Evolutionary conservation across 2,888 invertebrate species (phyloP).

Genomic region (Zaprionus lineosus): DNA sequence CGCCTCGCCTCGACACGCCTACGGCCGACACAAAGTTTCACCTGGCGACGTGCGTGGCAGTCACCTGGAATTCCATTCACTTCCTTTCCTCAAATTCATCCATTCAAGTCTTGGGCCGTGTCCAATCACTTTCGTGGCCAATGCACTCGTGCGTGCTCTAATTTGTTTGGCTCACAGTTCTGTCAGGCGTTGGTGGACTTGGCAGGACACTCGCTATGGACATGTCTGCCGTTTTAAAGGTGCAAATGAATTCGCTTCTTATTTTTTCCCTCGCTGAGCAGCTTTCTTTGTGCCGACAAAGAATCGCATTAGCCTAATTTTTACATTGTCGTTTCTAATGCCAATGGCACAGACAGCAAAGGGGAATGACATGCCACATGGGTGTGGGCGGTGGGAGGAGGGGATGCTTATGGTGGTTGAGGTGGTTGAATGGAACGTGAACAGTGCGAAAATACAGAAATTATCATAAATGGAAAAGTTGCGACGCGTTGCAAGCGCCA

Average conservation of each 20-base stretch:
- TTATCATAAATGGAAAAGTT: constrained; percentile 55
- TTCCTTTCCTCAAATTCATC: background rate
- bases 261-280: constrained; percentile 3
- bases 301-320: constrained; percentile 51
- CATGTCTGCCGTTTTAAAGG: constrained; percentile 58
- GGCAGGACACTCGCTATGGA: background rate
- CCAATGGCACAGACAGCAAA: background rate
- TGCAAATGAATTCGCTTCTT: constrained; percentile 60
- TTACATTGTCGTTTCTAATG: constrained; percentile 41
- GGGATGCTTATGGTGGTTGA: too few species aligned
- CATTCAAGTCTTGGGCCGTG: constrained; percentile 21
- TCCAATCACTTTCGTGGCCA: constrained; percentile 68
- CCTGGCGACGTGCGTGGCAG: constrained; percentile 33
- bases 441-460: constrained; percentile 47
- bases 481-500: background rate
- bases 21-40: background rate
- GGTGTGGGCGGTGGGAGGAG: too few species aligned
- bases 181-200: constrained; percentile 2
- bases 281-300: constrained; percentile 27
- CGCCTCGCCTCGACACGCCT: constrained; percentile 35
- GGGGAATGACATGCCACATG: too few species aligned
- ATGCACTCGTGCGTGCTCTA: constrained; percentile 71
- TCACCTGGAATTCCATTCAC: constrained; percentile 13
- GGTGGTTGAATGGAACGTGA: too few species aligned
- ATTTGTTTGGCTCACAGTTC: constrained; percentile 53